A percentile compares a stretch with the other conserved stretches of the same genome.
phyloP scores from a whole-genome alignment of 1,140 invertebrate genomes.

The Elymnias hypermnestra region DNA sequence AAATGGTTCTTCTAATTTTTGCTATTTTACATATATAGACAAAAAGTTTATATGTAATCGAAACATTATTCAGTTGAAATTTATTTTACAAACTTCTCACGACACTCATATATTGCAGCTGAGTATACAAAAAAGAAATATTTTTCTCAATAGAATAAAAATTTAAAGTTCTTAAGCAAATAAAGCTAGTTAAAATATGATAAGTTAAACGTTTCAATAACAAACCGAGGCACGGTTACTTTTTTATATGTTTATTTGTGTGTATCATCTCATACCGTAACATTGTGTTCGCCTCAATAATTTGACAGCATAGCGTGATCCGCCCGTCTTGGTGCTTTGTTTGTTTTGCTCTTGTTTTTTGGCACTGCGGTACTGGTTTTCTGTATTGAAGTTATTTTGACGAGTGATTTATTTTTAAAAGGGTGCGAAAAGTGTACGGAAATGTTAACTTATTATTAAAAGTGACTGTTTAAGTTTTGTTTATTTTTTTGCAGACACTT shows the following conservation, averaged over 20 bases:
- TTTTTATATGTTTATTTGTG: slow-evolving; percentile 14
- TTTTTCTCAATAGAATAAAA: slow-evolving; percentile 1
- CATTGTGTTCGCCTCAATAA: slow-evolving; percentile 30
- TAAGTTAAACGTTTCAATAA: slow-evolving; percentile 12
- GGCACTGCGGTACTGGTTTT: neutral
- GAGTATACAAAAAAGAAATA: slow-evolving; percentile 1
- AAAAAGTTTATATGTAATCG: too few species aligned
- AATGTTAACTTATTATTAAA: neutral
- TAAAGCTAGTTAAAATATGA: slow-evolving; percentile 7
- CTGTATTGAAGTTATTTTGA: slow-evolving; percentile 3
- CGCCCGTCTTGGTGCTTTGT: slow-evolving; percentile 25
- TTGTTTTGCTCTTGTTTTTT: slow-evolving; percentile 24
- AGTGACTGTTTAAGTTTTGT: neutral
- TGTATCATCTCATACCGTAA: slow-evolving; percentile 9
- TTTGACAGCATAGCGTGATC: slow-evolving; percentile 25
- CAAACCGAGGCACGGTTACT: slow-evolving; percentile 1
- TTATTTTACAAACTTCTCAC: too few species aligned
- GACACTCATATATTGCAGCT: neutral
- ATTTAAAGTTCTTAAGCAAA: slow-evolving; percentile 3
- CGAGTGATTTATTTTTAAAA: slow-evolving; percentile 6
- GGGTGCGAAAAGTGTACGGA: slow-evolving; percentile 2
- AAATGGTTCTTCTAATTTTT: too few species aligned
- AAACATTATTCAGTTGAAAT: too few species aligned
- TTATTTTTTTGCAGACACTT: neutral
- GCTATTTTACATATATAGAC: too few species aligned